Base-by-base conservation (phyloP, 2,888 invertebrate species). In the Sthenelais limicola region DNA sequence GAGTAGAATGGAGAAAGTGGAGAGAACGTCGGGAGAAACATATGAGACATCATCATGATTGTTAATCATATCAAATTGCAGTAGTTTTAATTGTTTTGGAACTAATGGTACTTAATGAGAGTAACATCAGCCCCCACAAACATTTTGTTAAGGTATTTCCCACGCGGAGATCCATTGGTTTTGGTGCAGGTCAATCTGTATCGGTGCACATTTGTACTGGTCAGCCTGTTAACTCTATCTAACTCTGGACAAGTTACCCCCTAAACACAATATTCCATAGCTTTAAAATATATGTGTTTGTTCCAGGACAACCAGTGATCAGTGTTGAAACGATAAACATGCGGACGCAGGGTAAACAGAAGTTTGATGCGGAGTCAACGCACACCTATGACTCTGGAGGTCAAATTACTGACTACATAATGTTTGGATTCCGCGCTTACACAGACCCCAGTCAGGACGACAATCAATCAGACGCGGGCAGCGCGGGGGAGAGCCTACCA, bases 371-470 rank as follows among this genome's bases (percentile, higher is more conserved):
- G 30, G 56, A 56, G 24, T 32, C 30, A 1, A 56, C 30, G 32
- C 33, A n/a, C 32, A 12, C 18, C 5, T 32, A 7, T 12, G 56
- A 30, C n/a, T 21, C 56, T 1, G 26, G 28, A 9, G 33, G 33
- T 32, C n/a, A 28, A 9, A 33, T 32, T n/a, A 32, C 15, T 15
- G 56, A 24, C 5, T 28, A 56, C 56, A 32, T 33, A n/a, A 18
- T 56, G 56, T 12, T 56, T 18, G 18, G 30, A n/a, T 56, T 56
- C 56, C 56, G 56, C 15, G 4, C 33, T 3, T 56, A 56, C 32
- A 52, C 52, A 15, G 52, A 52, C 52, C 52, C 52, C 12, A 21
- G 4, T 3, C 28, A 12, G 12, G 52, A 52, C 26, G 52, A 52
- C 52, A 48, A 5, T 48, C 49, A 5, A n/a, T n/a, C 9, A n/a